A percentile compares a stretch with the other conserved stretches of the same genome.
Conservation (phyloP, 2,797 vertebrate species). For the Oryzias dopingdopingensis region DNA sequence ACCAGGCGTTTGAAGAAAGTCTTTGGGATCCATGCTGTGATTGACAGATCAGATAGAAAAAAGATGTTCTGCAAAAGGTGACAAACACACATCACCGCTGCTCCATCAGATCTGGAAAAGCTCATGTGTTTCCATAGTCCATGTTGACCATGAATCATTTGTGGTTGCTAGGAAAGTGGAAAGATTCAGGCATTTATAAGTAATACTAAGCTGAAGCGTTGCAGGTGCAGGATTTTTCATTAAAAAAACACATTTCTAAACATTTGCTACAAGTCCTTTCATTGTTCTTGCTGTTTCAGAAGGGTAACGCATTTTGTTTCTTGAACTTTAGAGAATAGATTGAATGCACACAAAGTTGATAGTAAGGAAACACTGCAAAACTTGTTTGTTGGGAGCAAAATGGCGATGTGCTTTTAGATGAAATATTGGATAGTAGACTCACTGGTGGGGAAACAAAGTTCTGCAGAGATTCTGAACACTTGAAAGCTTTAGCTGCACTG, state of each 20-base stretch:
- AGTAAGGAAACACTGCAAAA: too few species aligned
- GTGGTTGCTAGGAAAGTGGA: conserved; percentile 19
- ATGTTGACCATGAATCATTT: conserved; percentile 24
- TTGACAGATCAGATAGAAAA: conserved; percentile 30
- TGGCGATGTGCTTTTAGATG: conserved; percentile 14
- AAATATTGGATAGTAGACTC: conserved; percentile 29
- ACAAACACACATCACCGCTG: conserved; percentile 10
- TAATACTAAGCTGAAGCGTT: conserved; percentile 3
- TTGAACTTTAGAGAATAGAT: too few species aligned
- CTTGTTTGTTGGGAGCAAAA: too few species aligned
- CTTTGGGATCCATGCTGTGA: conserved; percentile 26
- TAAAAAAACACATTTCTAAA: too few species aligned
- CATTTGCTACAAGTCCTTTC: too few species aligned
- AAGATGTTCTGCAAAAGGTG: conserved; percentile 10
- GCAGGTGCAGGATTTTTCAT: too few species aligned
- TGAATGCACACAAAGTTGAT: too few species aligned
- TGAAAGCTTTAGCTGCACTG: conserved; percentile 10
- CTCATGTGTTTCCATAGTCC: conserved; percentile 25
- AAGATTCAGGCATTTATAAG: conserved; percentile 2
- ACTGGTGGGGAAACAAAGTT: conserved; percentile 19
- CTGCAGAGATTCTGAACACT: conserved; percentile 18
- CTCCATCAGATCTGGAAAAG: conserved; percentile 25
- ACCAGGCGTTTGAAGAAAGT: conserved; percentile 39
- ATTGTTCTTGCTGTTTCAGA: too few species aligned
- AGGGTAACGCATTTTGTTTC: too few species aligned